These are phyloP conservation scores for Lepidochrysops patricia DNA, from an alignment of 2,888 invertebrate species.

Conservation along the genomic window DNA sequence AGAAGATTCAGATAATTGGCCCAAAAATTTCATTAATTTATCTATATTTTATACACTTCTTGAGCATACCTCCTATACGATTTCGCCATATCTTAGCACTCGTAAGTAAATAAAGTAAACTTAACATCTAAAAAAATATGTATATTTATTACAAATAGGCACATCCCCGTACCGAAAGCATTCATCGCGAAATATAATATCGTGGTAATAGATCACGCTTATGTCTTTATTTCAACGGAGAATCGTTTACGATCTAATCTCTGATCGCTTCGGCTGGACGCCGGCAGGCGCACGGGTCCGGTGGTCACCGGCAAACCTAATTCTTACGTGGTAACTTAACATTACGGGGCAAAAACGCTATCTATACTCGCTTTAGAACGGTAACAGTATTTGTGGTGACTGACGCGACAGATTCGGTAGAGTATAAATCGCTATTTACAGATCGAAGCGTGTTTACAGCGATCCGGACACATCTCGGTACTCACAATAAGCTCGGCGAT, in stretches of 20 bases:
- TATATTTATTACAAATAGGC: slow-evolving; percentile 62
- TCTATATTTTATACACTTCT: slow-evolving; percentile 43
- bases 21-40: slow-evolving; percentile 23
- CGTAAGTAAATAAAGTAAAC: slow-evolving; percentile 70
- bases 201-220: slow-evolving; percentile 68
- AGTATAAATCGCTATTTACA: slow-evolving; percentile 53
- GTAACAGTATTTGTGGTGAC: slow-evolving; percentile 61
- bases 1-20: slow-evolving; percentile 21
- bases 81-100: slow-evolving; percentile 57
- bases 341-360: slow-evolving; percentile 69
- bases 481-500: slow-evolving; percentile 35
- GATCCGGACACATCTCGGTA: slow-evolving; percentile 44
- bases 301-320: slow-evolving; percentile 61
- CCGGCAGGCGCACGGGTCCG: slow-evolving; percentile 42
- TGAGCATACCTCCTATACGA: slow-evolving; percentile 51
- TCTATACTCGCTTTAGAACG: slow-evolving; percentile 58
- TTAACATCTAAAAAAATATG: slow-evolving; percentile 63
- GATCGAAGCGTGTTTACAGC: slow-evolving; percentile 68
- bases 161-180: slow-evolving; percentile 59
- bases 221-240: slow-evolving; percentile 61
- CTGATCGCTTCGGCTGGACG: slow-evolving; percentile 52
- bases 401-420: slow-evolving; percentile 47
- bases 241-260: slow-evolving; percentile 59
- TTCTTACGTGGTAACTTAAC: slow-evolving; percentile 73
- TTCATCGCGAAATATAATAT: slow-evolving; percentile 72